Evolutionary conservation across 1,140 invertebrate species (phyloP).

Genomic region (Halictus rubicundus): DNA sequence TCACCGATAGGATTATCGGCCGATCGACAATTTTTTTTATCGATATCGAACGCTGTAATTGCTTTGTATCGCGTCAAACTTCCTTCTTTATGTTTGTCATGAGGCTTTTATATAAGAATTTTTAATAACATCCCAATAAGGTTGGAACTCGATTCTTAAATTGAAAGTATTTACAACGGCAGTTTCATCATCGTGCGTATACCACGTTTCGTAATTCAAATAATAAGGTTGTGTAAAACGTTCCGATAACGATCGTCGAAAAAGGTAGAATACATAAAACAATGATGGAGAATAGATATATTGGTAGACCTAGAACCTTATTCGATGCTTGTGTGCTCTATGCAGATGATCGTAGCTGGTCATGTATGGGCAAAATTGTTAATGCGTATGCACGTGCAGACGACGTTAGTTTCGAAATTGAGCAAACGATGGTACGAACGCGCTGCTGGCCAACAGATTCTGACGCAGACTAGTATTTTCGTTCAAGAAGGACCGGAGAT

Average conservation of each 20-base stretch:
- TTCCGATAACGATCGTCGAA: neutral
- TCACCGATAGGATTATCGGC: slow-evolving; percentile 21
- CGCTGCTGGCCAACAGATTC: slow-evolving; percentile 19
- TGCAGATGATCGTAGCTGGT: slow-evolving; percentile 51
- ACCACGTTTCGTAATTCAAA: neutral
- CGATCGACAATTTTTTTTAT: slow-evolving; percentile 33
- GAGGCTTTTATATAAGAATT: slow-evolving; percentile 25
- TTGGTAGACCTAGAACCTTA: slow-evolving; percentile 6
- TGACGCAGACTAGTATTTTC: slow-evolving; percentile 82
- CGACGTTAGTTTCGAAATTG: slow-evolving; percentile 31
- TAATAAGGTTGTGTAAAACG: neutral
- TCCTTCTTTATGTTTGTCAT: slow-evolving; percentile 14
- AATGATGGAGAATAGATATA: neutral
- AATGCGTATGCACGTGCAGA: slow-evolving; percentile 10
- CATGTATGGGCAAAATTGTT: slow-evolving; percentile 44
- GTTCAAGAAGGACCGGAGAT: slow-evolving; percentile 86
- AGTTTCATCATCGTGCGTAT: neutral
- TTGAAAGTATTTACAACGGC: slow-evolving; percentile 23
- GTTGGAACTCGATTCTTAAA: neutral
- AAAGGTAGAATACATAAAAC: slow-evolving; percentile 42
- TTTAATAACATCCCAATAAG: slow-evolving; percentile 26
- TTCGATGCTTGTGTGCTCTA: slow-evolving; percentile 40
- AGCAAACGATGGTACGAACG: slow-evolving; percentile 56
- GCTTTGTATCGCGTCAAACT: slow-evolving; percentile 23
- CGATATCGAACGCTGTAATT: slow-evolving; percentile 41